Conservation (phyloP, 2,797 vertebrate species). For the Siniperca undulata region DNA sequence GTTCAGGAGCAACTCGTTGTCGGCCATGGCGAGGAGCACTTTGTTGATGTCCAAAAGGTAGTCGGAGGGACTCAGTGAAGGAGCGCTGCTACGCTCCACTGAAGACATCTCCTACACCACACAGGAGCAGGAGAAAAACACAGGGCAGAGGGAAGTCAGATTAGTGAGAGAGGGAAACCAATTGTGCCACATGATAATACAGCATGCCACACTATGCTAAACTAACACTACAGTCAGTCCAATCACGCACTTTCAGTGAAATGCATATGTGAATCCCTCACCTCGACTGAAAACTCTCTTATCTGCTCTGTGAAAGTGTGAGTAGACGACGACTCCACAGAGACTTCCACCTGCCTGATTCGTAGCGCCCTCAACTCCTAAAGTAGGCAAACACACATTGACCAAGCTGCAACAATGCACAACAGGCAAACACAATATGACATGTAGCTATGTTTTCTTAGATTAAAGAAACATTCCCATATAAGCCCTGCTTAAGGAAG, state of each 20-base stretch:
- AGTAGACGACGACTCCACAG: conserved; percentile 73
- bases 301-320: conserved; percentile 80
- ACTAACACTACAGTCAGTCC: not conserved
- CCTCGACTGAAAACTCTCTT: conserved; percentile 61
- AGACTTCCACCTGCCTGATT: conserved; percentile 73
- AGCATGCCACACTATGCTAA: not conserved
- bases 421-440: not conserved
- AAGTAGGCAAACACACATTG: conserved; percentile 34
- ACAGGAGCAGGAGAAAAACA: conserved; percentile 4
- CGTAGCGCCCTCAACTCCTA: conserved; percentile 84
- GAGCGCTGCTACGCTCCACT: conserved; percentile 34
- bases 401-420: not conserved
- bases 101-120: conserved; percentile 65
- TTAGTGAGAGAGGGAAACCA: not conserved
- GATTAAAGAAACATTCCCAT: not conserved
- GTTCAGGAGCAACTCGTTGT: conserved; percentile 92
- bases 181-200: not conserved
- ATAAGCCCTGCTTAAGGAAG: not conserved
- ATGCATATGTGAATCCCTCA: conserved; percentile 34
- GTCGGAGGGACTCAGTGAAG: conserved; percentile 84
- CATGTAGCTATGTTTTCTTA: not conserved
- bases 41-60: conserved; percentile 95
- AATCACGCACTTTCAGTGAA: not conserved
- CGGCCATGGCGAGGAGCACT: conserved; percentile 91
- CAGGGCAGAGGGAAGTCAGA: not conserved